Percentiles rank a stretch among this genome's conserved stretches.
phyloP scores from a whole-genome alignment of 1,140 invertebrate species.

The Drosophila guanche region DNA sequence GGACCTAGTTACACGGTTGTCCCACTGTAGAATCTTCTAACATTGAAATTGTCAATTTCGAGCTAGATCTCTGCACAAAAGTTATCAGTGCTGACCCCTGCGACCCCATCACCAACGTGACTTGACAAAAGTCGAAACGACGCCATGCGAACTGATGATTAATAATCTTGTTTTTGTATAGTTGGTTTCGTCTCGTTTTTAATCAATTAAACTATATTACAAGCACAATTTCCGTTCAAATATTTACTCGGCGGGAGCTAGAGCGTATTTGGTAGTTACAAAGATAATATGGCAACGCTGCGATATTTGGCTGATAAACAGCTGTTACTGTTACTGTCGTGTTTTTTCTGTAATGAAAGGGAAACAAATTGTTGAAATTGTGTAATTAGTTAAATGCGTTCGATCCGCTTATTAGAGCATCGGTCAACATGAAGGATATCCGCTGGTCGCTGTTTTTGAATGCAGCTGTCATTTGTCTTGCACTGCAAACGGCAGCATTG shows the following conservation, averaged over 20 bases:
- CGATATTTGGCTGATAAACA: conserved; percentile 24
- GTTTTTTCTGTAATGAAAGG: not conserved
- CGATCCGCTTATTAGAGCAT: not conserved
- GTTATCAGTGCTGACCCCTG: conserved; percentile 36
- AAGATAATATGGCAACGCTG: conserved; percentile 14
- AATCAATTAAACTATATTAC: conserved; percentile 47
- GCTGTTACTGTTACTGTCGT: conserved; percentile 9
- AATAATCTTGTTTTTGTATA: conserved; percentile 26
- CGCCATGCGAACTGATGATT: conserved; percentile 10
- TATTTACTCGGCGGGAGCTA: not conserved
- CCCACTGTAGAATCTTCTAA: no score
- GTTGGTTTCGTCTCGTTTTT: conserved; percentile 6
- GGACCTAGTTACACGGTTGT: no score
- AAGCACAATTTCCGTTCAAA: conserved; percentile 42
- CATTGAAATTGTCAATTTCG: not conserved
- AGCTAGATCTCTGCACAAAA: conserved; percentile 19
- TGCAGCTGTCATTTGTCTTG: conserved; percentile 10
- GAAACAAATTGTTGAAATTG: conserved; percentile 29
- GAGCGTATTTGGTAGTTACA: not conserved
- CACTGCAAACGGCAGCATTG: not conserved
- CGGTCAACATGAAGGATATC: conserved; percentile 12
- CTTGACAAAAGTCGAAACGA: conserved; percentile 25
- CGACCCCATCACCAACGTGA: conserved; percentile 32
- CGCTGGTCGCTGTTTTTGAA: conserved; percentile 14
- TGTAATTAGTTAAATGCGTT: conserved; percentile 25